phyloP scores from a whole-genome alignment of 2,888 invertebrate genomes.

The Melanostoma mellinum region DNA sequence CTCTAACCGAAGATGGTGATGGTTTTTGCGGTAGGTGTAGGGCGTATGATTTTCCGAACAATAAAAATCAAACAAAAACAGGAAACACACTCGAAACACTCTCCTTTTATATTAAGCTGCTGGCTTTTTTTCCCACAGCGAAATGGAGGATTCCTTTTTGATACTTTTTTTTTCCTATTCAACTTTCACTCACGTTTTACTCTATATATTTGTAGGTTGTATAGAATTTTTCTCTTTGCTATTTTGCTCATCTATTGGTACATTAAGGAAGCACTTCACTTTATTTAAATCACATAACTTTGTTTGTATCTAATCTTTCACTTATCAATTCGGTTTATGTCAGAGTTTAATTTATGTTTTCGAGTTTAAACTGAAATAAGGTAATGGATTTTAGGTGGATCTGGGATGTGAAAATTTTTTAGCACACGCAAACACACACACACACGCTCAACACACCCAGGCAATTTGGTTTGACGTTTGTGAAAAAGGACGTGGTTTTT shows the following conservation, averaged over 20 bases:
- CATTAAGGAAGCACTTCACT: slow-evolving; percentile 52
- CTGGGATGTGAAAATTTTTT: slow-evolving; percentile 38
- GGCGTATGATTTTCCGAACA: slow-evolving; percentile 64
- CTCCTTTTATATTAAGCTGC: slow-evolving; percentile 15
- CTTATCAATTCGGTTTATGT: slow-evolving; percentile 6
- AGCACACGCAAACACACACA: slow-evolving; percentile 21
- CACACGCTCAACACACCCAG: slow-evolving; percentile 56
- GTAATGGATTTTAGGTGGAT: not conserved
- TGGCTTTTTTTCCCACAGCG: slow-evolving; percentile 15
- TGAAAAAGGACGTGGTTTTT: slow-evolving; percentile 39
- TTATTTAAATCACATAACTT: slow-evolving; percentile 27
- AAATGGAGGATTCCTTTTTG: slow-evolving; percentile 45
- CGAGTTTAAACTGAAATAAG: not conserved
- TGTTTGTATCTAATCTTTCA: slow-evolving; percentile 10
- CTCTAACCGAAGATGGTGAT: slow-evolving; percentile 42
- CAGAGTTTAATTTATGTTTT: slow-evolving; percentile 10
- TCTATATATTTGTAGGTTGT: slow-evolving; percentile 39
- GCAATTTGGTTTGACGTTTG: slow-evolving; percentile 54
- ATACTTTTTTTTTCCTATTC: slow-evolving; percentile 41
- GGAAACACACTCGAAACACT: slow-evolving; percentile 68
- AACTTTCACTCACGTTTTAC: slow-evolving; percentile 60
- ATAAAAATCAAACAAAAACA: slow-evolving; percentile 69
- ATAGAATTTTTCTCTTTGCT: slow-evolving; percentile 50
- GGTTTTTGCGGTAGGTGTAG: not conserved
- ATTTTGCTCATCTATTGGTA: slow-evolving; percentile 18